Base-by-base conservation (phyloP, 2,797 vertebrate genomes). In the Discoglossus pictus region DNA sequence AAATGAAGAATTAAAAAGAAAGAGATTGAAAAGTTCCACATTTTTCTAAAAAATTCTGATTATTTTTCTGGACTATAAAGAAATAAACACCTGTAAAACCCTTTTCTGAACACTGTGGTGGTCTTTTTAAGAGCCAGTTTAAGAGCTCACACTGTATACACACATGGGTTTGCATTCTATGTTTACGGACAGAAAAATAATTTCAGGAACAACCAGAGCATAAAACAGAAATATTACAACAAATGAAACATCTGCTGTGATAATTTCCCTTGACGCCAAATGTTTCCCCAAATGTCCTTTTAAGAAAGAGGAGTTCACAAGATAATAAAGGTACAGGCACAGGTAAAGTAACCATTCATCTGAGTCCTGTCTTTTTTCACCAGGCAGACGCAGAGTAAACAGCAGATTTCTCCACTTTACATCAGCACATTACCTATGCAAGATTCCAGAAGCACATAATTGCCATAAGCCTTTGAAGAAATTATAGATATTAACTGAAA, bases 171-270 rank as follows among this genome's bases (percentile, higher is more conserved):
- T n/a, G n/a, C n/a, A n/a, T n/a, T n/a, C n/a, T n/a, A n/a, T n/a
- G n/a, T n/a, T n/a, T n/a, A n/a, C n/a, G n/a, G n/a, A n/a, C n/a
- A 7, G 17, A 15, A 44, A 20, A 23, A 47, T 47, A 10, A 7
- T 39, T 40, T 44, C 55, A 31, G 23, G 25, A 59, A 16, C 44
- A 59, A 59, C 39, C 44, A 24, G 12, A 59, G 55, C 55, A 44
- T 27, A 58, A 44, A 18, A 16, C 34, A 31, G 39, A 44, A 44
- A 59, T 31, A 59, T 6, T 59, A 59, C 12, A 39, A 4, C 4
- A 31, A 4, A 31, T 31, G 8, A 31, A 61, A 48, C 59, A 48
- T 38, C 44, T 48, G 59, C 46, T 62, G 43, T 24, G 60, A 36
- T 36, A 51, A 52, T 42, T 52, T 52, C 38, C 48, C 38, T 7